These are phyloP conservation scores for Beaufortia kweichowensis DNA, from an alignment of 2,113 vertebrate species.

Conservation along the genomic window DNA sequence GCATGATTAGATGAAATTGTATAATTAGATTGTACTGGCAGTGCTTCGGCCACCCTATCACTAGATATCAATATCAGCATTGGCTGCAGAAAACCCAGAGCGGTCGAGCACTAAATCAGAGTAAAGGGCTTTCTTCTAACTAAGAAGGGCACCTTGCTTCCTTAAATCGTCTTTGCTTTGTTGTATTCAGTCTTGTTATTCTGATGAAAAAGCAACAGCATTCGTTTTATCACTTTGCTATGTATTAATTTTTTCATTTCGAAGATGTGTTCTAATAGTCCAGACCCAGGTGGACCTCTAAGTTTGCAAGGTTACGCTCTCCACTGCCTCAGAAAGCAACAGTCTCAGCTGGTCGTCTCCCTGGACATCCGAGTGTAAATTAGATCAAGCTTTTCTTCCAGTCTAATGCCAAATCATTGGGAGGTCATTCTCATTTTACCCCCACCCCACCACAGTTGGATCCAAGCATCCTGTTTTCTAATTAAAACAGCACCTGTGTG, in stretches of 20 bases:
- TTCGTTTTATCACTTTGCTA: background rate
- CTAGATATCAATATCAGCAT: too few species aligned
- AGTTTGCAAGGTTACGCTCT: conserved; percentile 46
- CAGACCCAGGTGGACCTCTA: background rate
- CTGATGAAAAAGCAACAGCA: background rate
- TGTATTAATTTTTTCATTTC: conserved; percentile 9
- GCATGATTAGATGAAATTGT: too few species aligned
- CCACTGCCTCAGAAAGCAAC: conserved; percentile 44
- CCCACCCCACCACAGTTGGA: conserved; percentile 49
- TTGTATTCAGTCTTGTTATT: conserved; percentile 5
- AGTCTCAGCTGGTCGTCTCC: conserved; percentile 50
- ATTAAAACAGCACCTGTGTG: conserved; percentile 76
- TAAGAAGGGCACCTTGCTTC: background rate
- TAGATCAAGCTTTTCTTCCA: conserved; percentile 62
- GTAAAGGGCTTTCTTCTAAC: conserved; percentile 1
- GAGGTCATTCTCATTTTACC: conserved; percentile 55
- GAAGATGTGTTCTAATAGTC: conserved; percentile 13
- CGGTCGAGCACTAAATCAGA: too few species aligned
- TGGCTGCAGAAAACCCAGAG: too few species aligned
- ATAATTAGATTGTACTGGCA: too few species aligned
- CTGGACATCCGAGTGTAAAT: conserved; percentile 56
- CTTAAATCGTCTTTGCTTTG: conserved; percentile 13
- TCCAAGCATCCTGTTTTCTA: conserved; percentile 61
- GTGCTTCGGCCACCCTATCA: too few species aligned
- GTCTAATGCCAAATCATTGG: conserved; percentile 67